Conservation (phyloP, 1,140 invertebrate species). For the Ips nitidus region DNA sequence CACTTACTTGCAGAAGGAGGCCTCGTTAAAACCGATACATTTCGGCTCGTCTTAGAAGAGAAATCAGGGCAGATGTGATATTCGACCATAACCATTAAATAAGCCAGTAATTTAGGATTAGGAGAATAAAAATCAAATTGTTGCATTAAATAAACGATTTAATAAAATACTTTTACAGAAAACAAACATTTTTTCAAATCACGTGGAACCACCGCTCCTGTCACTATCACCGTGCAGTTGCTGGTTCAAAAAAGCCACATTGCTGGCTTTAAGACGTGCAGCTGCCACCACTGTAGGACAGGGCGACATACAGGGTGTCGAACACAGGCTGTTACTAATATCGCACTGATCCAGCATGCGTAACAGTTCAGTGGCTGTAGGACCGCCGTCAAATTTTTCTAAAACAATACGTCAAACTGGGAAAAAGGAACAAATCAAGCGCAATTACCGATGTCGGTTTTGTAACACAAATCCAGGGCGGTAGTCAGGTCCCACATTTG, state of each 20-base stretch:
- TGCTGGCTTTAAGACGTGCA: constrained; percentile 70
- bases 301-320: constrained; percentile 83
- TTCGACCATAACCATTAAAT: no score
- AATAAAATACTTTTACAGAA: no score
- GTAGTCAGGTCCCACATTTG: constrained; percentile 99
- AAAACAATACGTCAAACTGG: not conserved
- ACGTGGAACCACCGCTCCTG: constrained; percentile 33
- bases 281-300: constrained; percentile 67
- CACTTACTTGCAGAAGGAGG: constrained; percentile 12
- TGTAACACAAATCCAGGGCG: constrained; percentile 79
- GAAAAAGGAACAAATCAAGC: not conserved
- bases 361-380: constrained; percentile 85
- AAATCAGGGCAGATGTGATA: no score
- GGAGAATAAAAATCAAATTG: no score
- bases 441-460: constrained; percentile 63
- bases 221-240: constrained; percentile 53
- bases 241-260: constrained; percentile 72
- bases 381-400: constrained; percentile 73
- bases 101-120: no score
- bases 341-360: constrained; percentile 92
- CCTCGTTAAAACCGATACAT: not conserved
- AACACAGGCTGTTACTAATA: constrained; percentile 78
- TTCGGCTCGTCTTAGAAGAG: not conserved
- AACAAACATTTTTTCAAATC: not conserved
- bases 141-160: no score